Conservation (phyloP, 2,797 vertebrate genomes). For the Erithacus rubecula region DNA sequence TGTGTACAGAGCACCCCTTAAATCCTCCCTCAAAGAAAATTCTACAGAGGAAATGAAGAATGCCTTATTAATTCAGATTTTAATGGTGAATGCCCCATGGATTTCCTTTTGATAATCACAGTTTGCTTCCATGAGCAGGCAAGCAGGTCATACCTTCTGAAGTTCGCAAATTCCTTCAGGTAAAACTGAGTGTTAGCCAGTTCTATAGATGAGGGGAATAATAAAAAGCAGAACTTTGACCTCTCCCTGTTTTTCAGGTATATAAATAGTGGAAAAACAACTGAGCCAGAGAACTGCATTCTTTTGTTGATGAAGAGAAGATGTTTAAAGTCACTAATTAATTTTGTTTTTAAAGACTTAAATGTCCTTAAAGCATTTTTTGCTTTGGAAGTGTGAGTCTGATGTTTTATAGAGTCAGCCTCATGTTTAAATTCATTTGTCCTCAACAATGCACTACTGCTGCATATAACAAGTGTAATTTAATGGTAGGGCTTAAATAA, state of each 20-base stretch:
- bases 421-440: conserved; percentile 23
- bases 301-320: neutral
- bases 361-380: conserved; percentile 7
- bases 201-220: conserved; percentile 37
- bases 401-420: conserved; percentile 18
- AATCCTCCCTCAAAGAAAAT: conserved; percentile 53
- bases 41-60: conserved; percentile 52
- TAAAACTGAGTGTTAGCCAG: conserved; percentile 43
- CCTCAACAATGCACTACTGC: neutral
- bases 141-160: conserved; percentile 47
- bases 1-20: conserved; percentile 24
- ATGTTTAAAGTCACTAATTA: neutral
- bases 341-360: conserved; percentile 14
- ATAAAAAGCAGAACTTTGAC: conserved; percentile 20
- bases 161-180: conserved; percentile 54
- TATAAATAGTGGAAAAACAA: neutral
- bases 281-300: neutral
- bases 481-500: conserved; percentile 21
- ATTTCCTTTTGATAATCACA: conserved; percentile 63
- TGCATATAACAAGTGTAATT: conserved; percentile 16
- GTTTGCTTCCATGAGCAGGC: conserved; percentile 54
- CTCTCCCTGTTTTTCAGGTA: conserved; percentile 10
- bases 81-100: conserved; percentile 60
- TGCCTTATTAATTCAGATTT: conserved; percentile 64
- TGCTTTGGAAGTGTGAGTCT: neutral